These are phyloP conservation scores for Tetragonisca angustula DNA, from an alignment of 2,888 invertebrate genomes.

Conservation along the genomic window DNA sequence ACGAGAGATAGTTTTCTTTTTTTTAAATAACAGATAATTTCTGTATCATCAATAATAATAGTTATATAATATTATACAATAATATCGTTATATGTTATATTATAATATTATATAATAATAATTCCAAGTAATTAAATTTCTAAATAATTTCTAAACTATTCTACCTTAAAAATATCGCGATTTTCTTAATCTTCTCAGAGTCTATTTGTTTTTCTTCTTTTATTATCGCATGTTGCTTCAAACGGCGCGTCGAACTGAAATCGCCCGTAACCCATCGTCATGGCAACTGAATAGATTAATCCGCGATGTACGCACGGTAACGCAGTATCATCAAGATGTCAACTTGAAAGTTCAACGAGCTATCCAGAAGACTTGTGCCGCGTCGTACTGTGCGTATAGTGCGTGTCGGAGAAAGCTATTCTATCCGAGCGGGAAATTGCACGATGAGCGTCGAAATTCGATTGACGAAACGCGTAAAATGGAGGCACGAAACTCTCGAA, in stretches of 20 bases:
- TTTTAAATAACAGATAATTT: too few species aligned
- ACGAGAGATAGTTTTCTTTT: too few species aligned
- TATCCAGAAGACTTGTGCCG: background rate
- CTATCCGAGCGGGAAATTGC: conserved; percentile 38
- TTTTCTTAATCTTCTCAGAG: too few species aligned
- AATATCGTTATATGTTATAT: too few species aligned
- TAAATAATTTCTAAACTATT: too few species aligned
- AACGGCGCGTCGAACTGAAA: background rate
- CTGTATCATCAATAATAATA: too few species aligned
- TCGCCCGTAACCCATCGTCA: conserved; percentile 6
- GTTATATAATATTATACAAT: too few species aligned
- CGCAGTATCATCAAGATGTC: conserved; percentile 37
- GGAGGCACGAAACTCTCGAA: background rate
- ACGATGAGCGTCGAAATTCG: conserved; percentile 21
- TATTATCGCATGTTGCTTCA: background rate
- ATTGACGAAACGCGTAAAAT: background rate
- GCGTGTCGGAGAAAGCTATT: background rate
- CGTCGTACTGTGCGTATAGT: background rate
- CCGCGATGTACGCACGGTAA: conserved; percentile 24
- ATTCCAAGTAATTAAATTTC: too few species aligned
- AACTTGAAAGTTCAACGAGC: conserved; percentile 37
- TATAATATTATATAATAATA: too few species aligned
- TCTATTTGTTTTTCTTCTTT: background rate
- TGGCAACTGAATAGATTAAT: conserved; percentile 49
- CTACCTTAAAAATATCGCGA: too few species aligned